Base-by-base conservation (phyloP, 2,888 invertebrate genomes). In the Sicus ferrugineus region DNA sequence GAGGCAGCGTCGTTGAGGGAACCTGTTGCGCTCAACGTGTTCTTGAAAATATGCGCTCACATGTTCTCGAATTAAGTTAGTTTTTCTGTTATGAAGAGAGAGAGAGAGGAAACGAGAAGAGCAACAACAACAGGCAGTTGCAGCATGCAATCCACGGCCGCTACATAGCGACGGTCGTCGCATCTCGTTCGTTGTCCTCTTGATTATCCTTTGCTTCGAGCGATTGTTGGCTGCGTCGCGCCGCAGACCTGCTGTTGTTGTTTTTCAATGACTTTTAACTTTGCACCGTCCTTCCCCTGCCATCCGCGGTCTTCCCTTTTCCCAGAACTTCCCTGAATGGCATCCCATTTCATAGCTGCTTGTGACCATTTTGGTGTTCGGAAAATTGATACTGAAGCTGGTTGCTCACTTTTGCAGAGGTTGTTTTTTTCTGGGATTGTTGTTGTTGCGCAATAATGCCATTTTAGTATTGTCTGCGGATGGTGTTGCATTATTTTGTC, bases 41-140 rank as follows among this genome's bases (percentile, higher is more conserved):
- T 48, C 30, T 68, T 69, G n/a, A 64, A 69, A 46, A 69, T 69
- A 69, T 69, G 69, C 69, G 69, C 64, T 69, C 69, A 64, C 69
- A 69, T 69, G 64, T 69, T 69, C 64, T 58, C 64, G 69, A 69
- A 69, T 69, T 56, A 69, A 64, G 69, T 69, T 58, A 69, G 64
- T 59, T 67, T 59, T 67, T 67, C 67, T 46, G 59, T 67, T 67
- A 56, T 42, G 54, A 21, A 38, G 21, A 23, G 28, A 46, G 62
- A 30, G 21, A 11, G 7, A 42, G 38, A n/a, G 31, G 7, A 34
- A 14, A 26, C 30, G 11, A n/a, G 21, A 54, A 56, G 2, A 56
- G 28, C 56, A 56, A 30, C 56, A 28, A 56, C 26, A 56, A 28
- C 21, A 26, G 26, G 28, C 23, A 56, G n/a, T 16, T 4, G 11